These are phyloP conservation scores for Mesorhabditis spiculigera DNA, from an alignment of 2,888 invertebrate species.

Conservation along the genomic window DNA sequence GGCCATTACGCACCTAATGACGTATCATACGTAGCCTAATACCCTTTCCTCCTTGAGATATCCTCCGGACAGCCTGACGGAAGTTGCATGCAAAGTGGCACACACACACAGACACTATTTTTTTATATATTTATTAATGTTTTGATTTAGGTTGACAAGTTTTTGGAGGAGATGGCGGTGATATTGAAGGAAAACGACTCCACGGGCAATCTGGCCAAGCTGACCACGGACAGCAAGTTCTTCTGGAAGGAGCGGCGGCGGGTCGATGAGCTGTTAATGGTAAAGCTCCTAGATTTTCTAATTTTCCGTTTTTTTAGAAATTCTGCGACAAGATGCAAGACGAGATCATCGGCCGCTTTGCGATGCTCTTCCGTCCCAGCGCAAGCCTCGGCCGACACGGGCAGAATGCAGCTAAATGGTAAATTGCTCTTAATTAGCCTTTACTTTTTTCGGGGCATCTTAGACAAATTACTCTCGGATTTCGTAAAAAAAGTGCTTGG, in stretches of 20 bases:
- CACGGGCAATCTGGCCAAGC: background rate
- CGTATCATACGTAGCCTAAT: too few relatives aligned
- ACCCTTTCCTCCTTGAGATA: too few relatives aligned
- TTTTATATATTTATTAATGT: background rate
- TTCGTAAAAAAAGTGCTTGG: too few relatives aligned
- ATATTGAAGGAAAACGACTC: background rate
- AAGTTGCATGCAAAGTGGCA: too few relatives aligned
- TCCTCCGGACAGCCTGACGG: too few relatives aligned
- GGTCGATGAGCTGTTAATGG: background rate
- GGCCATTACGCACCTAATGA: too few relatives aligned
- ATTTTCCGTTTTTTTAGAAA: background rate
- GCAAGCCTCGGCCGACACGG: background rate
- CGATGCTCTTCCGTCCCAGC: slow-evolving; percentile 1
- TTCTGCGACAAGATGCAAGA: slow-evolving; percentile 1
- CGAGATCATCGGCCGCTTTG: background rate
- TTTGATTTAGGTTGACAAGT: slow-evolving; percentile 3
- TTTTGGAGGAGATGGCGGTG: background rate
- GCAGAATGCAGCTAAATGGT: background rate
- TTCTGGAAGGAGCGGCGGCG: background rate
- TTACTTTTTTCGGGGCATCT: background rate
- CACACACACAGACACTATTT: too few relatives aligned
- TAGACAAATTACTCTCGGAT: too few relatives aligned
- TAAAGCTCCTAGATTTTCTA: too few relatives aligned
- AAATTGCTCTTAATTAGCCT: background rate
- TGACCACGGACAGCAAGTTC: slow-evolving; percentile 1